Evolutionary conservation across 2,797 vertebrate species (phyloP), one percentile per base, ranked within the genome.

Genomic region (Hylomyscus alleni): DNA sequence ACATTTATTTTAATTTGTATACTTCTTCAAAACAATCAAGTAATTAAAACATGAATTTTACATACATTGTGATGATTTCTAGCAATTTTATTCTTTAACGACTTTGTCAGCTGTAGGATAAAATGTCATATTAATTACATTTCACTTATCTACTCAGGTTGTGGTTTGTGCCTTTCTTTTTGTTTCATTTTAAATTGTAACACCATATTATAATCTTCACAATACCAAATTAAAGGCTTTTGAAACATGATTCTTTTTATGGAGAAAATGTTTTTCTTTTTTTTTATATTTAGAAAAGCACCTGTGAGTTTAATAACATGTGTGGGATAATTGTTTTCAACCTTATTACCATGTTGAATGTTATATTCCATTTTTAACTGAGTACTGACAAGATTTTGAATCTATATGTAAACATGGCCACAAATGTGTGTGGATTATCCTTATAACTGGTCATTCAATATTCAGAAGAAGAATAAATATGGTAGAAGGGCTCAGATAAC

Each of bases 271-370:
- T 24, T 22, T n/a, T 83, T 22, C 10, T 22, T 12, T 2, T 67
- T 83, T n/a, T 52, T n/a, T 24, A 77, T 12, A 67, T 34, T 89
- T 76, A 88, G 76, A 91, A 9, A 91, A 88, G 60, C n/a, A 80
- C 69, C 50, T 22, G 58, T 24, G 47, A 84, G 37, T 78, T 65
- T 73, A 73, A 77, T 54, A 78, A 47, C 0, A 56, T 89, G 26
- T n/a, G 26, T 89, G 22, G 13, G 62, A 54, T 92, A 72, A 47
- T 40, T 89, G 44, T 11, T 89, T 84, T 91, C n/a, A 47, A 50
- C 11, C 24, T 58, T 69, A 83, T 60, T 54, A 78, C 69, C 19
- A 44, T 19, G 13, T 73, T 92, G 44, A 85, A 7, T 85, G 17
- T 3, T 40, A 1, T 80, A 11, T 89, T 89, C 37, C 4, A 50